Conservation (phyloP, 2,113 vertebrate species). For the Oreochromis niloticus region DNA sequence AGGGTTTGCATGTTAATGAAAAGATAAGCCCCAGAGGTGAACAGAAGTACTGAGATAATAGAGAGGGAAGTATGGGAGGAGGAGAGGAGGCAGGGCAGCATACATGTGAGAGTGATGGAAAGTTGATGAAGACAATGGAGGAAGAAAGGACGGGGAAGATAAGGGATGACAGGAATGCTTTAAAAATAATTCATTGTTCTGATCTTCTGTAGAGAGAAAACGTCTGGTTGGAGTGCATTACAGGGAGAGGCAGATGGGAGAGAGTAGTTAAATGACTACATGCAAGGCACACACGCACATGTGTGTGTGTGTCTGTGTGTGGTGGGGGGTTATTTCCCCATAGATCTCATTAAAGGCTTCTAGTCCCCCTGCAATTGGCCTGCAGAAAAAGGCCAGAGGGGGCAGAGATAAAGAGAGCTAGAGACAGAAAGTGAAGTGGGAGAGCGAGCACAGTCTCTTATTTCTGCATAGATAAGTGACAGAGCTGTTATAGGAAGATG, state of each 20-base stretch:
- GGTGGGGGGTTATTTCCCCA: conserved; percentile 51
- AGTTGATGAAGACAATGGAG: not conserved
- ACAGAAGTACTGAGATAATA: not conserved
- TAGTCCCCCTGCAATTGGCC: conserved; percentile 41
- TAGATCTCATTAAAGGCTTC: conserved; percentile 68
- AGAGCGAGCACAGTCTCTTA: not conserved
- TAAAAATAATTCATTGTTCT: not conserved
- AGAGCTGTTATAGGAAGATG: conserved; percentile 6
- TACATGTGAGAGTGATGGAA: not conserved
- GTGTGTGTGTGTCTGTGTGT: not conserved
- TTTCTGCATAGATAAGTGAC: conserved; percentile 23
- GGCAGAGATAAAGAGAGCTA: not conserved
- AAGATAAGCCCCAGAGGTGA: not conserved
- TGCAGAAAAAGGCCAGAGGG: conserved; percentile 40
- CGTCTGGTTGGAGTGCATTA: not conserved
- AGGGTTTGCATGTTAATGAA: not conserved
- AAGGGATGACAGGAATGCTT: not conserved
- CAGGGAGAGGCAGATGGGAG: not conserved
- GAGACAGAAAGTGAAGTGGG: not conserved
- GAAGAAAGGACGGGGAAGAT: not conserved
- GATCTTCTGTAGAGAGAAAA: not conserved
- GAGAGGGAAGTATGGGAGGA: not conserved
- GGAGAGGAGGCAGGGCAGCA: not conserved
- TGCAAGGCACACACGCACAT: not conserved
- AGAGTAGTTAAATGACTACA: conserved; percentile 6